A percentile compares a stretch with the other conserved stretches of the same genome.
Conservation (phyloP, 1,140 invertebrate genomes). For the Grapholita molesta region DNA sequence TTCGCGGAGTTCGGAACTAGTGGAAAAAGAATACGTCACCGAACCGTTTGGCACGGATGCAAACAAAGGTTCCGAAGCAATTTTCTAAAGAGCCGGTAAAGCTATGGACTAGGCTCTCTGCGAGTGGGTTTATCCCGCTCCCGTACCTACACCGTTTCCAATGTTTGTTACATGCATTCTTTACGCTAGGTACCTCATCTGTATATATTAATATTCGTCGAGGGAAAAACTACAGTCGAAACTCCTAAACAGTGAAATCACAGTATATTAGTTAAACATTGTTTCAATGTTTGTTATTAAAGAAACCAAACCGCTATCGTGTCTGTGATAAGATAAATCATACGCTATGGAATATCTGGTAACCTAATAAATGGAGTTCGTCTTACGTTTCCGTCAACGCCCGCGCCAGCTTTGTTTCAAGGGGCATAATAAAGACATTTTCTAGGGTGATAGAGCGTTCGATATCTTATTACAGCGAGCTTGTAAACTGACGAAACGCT, state of each 20-base stretch:
- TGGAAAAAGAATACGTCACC: slow-evolving; percentile 48
- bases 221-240: no score
- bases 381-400: slow-evolving; percentile 22
- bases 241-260: no score
- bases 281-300: not conserved
- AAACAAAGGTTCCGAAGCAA: slow-evolving; percentile 35
- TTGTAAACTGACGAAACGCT: slow-evolving; percentile 64
- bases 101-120: not conserved
- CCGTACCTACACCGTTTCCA: not conserved
- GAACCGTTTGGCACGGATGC: slow-evolving; percentile 34
- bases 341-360: slow-evolving; percentile 3
- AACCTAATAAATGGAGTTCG: slow-evolving; percentile 16
- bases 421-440: slow-evolving; percentile 60
- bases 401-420: slow-evolving; percentile 42
- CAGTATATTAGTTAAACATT: no score
- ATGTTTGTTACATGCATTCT: not conserved
- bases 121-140: not conserved
- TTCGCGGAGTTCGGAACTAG: slow-evolving; percentile 54
- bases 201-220: no score
- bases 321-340: not conserved
- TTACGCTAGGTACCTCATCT: no score
- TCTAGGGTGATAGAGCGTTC: slow-evolving; percentile 60
- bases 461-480: slow-evolving; percentile 64
- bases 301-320: not conserved
- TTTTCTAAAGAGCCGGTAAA: slow-evolving; percentile 23